Percentiles rank a stretch among this genome's conserved stretches.
Evolutionary conservation across 2,113 vertebrate genomes (phyloP).

Genomic region (Silurus asotus): DNA sequence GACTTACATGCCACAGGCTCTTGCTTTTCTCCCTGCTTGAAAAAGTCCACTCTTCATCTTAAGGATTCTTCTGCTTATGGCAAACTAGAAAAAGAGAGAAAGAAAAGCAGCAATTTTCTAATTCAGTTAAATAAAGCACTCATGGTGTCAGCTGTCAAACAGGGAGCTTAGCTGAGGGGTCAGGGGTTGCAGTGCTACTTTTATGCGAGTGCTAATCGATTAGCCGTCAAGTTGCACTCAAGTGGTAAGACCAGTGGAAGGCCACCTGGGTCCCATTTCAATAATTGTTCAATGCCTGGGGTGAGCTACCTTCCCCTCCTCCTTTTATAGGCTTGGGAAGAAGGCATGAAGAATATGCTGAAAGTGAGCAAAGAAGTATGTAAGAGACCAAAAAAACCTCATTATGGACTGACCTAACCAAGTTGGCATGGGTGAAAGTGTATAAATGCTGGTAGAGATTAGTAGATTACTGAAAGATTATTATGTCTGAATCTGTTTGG

Average conservation of each 20-base stretch:
- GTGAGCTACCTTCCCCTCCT: constrained; percentile 80
- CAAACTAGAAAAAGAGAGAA: neutral
- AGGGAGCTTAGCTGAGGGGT: constrained; percentile 80
- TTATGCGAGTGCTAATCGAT: constrained; percentile 96
- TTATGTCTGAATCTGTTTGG: constrained; percentile 88
- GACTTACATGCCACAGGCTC: constrained; percentile 41
- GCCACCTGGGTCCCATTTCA: constrained; percentile 88
- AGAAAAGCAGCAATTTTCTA: constrained; percentile 63
- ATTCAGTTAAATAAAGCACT: constrained; percentile 88
- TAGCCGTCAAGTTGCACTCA: constrained; percentile 94
- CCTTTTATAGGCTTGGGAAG: constrained; percentile 73
- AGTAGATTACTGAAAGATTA: constrained; percentile 67
- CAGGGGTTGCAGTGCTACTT: constrained; percentile 86
- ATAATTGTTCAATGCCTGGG: constrained; percentile 88
- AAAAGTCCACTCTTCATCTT: constrained; percentile 14
- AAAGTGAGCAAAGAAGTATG: constrained; percentile 42
- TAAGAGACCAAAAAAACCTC: neutral
- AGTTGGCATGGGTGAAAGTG: constrained; percentile 73
- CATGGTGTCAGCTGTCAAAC: constrained; percentile 90
- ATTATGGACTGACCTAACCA: neutral
- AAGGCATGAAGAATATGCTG: constrained; percentile 47
- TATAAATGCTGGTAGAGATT: constrained; percentile 65
- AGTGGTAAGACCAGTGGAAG: constrained; percentile 86
- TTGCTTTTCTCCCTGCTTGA: neutral
- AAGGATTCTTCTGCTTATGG: neutral